Conservation (phyloP, 2,113 vertebrate genomes). For the Misgurnus anguillicaudatus region DNA sequence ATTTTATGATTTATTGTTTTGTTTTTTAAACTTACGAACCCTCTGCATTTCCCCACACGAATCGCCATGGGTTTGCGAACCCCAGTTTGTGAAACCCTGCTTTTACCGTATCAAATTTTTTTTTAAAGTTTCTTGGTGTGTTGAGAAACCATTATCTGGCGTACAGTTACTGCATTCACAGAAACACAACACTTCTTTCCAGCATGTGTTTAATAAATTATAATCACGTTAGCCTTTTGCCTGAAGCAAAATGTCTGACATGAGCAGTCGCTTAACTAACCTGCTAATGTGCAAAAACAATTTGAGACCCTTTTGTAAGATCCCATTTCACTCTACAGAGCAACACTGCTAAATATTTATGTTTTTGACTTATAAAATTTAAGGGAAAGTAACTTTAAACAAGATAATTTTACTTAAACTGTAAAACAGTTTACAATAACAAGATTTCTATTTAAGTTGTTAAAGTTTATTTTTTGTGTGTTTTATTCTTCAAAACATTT, state of each 20-base stretch:
- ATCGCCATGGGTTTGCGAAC: no score
- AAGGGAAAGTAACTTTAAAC: no score
- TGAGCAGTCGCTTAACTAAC: constrained; percentile 9
- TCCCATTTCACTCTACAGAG: neutral
- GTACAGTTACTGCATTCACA: neutral
- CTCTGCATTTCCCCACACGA: no score
- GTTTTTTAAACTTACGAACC: no score
- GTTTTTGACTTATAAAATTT: neutral
- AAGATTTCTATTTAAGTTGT: no score
- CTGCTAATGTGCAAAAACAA: neutral
- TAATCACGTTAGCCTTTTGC: constrained; percentile 17
- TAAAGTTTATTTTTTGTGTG: no score
- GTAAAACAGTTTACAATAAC: no score
- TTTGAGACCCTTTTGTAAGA: neutral
- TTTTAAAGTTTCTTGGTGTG: neutral
- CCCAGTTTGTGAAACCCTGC: no score
- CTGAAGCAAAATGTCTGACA: neutral
- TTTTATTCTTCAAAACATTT: no score
- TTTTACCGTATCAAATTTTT: no score
- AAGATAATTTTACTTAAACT: no score
- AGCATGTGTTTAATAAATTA: constrained; percentile 4
- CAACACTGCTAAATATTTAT: neutral
- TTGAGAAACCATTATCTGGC: neutral
- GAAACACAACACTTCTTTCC: neutral
- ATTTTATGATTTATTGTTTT: no score